phyloP scores from a whole-genome alignment of 2,888 invertebrate genomes.

The Portevinia maculata region DNA sequence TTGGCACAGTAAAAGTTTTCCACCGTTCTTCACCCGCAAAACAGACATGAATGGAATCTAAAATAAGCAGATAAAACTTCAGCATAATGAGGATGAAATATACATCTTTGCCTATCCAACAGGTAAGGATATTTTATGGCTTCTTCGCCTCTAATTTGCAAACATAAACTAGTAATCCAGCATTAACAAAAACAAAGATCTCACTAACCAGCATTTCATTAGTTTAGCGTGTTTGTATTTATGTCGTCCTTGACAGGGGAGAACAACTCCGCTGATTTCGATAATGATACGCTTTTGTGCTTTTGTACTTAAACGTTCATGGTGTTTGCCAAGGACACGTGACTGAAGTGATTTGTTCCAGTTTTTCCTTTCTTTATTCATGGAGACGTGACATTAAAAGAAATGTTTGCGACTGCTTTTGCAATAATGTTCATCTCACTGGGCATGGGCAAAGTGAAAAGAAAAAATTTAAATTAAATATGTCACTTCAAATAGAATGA shows the following conservation, averaged over 20 bases:
- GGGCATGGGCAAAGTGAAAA: neutral
- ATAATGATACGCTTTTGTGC: slow-evolving; percentile 42
- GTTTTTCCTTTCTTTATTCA: slow-evolving; percentile 28
- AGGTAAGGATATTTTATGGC: slow-evolving; percentile 49
- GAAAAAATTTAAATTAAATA: slow-evolving; percentile 9
- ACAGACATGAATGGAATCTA: slow-evolving; percentile 41
- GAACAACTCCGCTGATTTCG: slow-evolving; percentile 38
- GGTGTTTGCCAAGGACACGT: slow-evolving; percentile 52
- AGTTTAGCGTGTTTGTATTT: slow-evolving; percentile 19
- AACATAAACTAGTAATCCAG: slow-evolving; percentile 46
- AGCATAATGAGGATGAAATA: slow-evolving; percentile 44
- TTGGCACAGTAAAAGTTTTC: slow-evolving; percentile 29
- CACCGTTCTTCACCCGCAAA: slow-evolving; percentile 7
- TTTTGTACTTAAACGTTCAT: slow-evolving; percentile 27
- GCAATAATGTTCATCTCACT: slow-evolving; percentile 3
- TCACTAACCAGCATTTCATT: slow-evolving; percentile 49
- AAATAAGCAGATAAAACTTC: slow-evolving; percentile 37
- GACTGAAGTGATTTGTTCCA: slow-evolving; percentile 40
- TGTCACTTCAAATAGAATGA: slow-evolving; percentile 9
- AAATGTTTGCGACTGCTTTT: slow-evolving; percentile 25
- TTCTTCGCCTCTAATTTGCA: slow-evolving; percentile 48
- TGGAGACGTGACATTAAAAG: slow-evolving; percentile 37
- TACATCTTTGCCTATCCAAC: slow-evolving; percentile 23
- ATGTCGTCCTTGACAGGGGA: slow-evolving; percentile 30
- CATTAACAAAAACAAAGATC: slow-evolving; percentile 43